phyloP scores from a whole-genome alignment of 2,113 vertebrate genomes.

The Rhabdomys dilectus region DNA sequence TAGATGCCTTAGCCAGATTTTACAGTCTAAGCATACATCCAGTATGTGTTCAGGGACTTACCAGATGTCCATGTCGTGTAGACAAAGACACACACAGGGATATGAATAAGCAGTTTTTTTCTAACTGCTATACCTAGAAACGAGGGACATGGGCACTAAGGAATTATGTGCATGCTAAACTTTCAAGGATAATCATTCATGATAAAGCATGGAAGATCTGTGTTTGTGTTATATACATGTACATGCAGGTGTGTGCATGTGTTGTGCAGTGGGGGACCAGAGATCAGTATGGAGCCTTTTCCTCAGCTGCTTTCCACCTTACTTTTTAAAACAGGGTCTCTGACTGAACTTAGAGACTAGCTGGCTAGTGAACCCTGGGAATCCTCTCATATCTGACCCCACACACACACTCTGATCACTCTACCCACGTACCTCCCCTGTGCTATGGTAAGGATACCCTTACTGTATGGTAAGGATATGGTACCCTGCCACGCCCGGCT shows the following conservation, averaged over 20 bases:
- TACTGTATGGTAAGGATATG: too few relatives aligned
- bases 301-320: background rate
- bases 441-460: background rate
- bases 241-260: too few relatives aligned
- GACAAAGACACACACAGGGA: background rate
- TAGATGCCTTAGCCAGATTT: background rate
- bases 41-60: background rate
- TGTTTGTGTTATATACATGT: background rate
- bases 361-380: background rate
- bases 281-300: background rate
- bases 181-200: background rate
- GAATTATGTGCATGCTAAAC: background rate
- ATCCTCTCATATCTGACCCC: background rate
- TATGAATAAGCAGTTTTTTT: background rate
- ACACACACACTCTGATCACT: too few relatives aligned
- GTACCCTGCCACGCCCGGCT: background rate
- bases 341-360: background rate
- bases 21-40: background rate
- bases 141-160: background rate
- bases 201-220: background rate
- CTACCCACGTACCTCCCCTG: background rate
- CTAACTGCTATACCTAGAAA: background rate
- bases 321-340: background rate
- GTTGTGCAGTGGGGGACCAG: background rate
- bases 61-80: background rate